phyloP scores from a whole-genome alignment of 2,888 invertebrate species.

The Sphaerophoria rueppellii region DNA sequence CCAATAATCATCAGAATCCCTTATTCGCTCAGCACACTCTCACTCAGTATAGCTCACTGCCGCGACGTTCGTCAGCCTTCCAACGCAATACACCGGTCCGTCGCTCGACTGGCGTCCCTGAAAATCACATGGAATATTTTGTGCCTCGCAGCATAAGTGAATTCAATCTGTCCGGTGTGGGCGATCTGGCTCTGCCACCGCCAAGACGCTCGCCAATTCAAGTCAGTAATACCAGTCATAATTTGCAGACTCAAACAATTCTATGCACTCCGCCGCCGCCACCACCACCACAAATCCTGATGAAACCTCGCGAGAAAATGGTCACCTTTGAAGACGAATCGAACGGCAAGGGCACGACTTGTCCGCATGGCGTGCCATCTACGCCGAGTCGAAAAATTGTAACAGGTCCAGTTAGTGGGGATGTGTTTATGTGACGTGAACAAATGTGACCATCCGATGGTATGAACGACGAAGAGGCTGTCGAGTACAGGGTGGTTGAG shows the following conservation, averaged over 20 bases:
- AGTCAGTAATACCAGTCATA: constrained; percentile 78
- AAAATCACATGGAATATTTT: constrained; percentile 90
- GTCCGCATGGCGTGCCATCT: constrained; percentile 82
- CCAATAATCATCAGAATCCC: constrained; percentile 81
- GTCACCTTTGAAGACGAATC: constrained; percentile 91
- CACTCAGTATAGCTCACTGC: constrained; percentile 85
- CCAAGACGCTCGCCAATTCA: constrained; percentile 81
- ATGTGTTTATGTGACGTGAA: constrained; percentile 91
- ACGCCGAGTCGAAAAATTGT: constrained; percentile 79
- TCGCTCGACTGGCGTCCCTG: constrained; percentile 85
- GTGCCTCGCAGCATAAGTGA: constrained; percentile 93
- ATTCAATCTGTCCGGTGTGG: constrained; percentile 88
- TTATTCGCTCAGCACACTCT: constrained; percentile 82
- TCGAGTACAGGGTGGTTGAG: constrained; percentile 74
- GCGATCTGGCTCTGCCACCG: constrained; percentile 84
- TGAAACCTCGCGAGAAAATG: constrained; percentile 88
- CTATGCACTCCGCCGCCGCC: constrained; percentile 78
- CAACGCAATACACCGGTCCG: constrained; percentile 87
- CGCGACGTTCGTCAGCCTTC: constrained; percentile 83
- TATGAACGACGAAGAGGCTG: constrained; percentile 42
- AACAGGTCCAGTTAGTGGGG: constrained; percentile 83
- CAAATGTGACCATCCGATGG: constrained; percentile 78
- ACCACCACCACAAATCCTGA: constrained; percentile 80
- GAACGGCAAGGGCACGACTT: constrained; percentile 77
- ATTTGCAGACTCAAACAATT: constrained; percentile 79